Conservation (phyloP, 2,113 vertebrate genomes). For the Electrona antarctica region DNA sequence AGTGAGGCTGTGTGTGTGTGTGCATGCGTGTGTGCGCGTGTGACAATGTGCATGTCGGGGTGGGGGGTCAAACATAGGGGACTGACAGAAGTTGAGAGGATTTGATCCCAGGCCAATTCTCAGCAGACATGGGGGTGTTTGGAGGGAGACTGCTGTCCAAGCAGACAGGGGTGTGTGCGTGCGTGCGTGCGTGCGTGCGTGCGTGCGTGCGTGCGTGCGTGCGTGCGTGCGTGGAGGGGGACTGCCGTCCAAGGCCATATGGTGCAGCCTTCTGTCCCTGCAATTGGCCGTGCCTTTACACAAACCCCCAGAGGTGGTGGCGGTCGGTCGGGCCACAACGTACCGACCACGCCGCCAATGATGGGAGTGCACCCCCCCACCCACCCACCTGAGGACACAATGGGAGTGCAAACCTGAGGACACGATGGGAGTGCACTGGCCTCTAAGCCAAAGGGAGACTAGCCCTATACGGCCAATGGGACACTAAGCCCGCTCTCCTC, state of each 20-base stretch:
- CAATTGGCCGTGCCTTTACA: slow-evolving; percentile 7
- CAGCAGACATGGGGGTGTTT: slow-evolving; percentile 49
- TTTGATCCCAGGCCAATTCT: slow-evolving; percentile 49
- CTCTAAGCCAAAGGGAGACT: too few relatives aligned
- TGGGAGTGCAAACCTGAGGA: too few relatives aligned
- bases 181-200: too few relatives aligned
- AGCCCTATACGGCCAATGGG: too few relatives aligned
- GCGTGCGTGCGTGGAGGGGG: background rate
- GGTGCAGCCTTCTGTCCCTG: slow-evolving; percentile 65
- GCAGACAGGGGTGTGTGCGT: too few relatives aligned
- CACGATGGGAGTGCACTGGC: too few relatives aligned
- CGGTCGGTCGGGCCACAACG: too few relatives aligned
- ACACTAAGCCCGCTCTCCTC: too few relatives aligned
- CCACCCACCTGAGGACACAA: background rate
- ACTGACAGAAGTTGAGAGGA: slow-evolving; percentile 54
- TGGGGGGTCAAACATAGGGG: background rate
- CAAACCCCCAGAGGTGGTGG: background rate
- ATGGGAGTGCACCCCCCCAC: too few relatives aligned
- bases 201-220: background rate
- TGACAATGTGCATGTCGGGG: background rate
- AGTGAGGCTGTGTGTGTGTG: slow-evolving; percentile 21
- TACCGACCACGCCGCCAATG: too few relatives aligned
- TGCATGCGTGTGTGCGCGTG: too few relatives aligned
- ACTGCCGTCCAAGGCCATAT: slow-evolving; percentile 57
- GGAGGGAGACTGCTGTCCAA: slow-evolving; percentile 7